Percentiles rank a stretch among this genome's conserved stretches.
Conservation (phyloP, 2,113 vertebrate species). For the Chitala chitala region DNA sequence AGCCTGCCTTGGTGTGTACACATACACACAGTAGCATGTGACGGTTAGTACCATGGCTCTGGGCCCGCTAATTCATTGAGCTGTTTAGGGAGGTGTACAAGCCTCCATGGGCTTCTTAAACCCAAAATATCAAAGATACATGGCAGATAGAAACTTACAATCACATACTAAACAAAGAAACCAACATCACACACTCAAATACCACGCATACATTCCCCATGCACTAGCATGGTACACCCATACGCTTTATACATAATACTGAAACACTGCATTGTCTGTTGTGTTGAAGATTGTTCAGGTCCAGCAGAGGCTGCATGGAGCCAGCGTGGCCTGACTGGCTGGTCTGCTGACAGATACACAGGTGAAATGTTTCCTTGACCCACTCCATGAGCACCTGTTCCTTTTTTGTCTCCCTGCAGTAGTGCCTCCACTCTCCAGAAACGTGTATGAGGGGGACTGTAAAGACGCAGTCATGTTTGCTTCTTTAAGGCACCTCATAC, state of each 20-base stretch:
- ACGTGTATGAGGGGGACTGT: no score
- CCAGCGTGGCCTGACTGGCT: not conserved
- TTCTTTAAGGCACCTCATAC: not conserved
- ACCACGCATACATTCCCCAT: not conserved
- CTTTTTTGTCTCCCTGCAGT: not conserved
- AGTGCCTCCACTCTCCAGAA: not conserved
- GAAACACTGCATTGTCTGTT: not conserved
- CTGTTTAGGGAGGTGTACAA: no score
- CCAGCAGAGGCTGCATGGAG: not conserved
- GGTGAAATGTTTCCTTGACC: not conserved
- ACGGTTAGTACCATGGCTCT: no score
- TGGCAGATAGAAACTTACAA: not conserved
- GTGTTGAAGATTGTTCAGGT: not conserved
- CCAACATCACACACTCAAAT: not conserved
- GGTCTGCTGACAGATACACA: not conserved
- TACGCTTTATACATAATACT: not conserved
- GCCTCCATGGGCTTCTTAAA: no score
- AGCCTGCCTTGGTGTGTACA: not conserved
- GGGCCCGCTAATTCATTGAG: no score
- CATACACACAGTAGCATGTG: not conserved
- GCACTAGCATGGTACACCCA: not conserved
- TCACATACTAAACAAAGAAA: not conserved
- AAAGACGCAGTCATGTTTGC: not conserved
- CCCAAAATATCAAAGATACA: not conserved
- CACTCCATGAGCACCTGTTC: not conserved